Conservation (phyloP, 1,140 invertebrate species). For the Manduca sexta region DNA sequence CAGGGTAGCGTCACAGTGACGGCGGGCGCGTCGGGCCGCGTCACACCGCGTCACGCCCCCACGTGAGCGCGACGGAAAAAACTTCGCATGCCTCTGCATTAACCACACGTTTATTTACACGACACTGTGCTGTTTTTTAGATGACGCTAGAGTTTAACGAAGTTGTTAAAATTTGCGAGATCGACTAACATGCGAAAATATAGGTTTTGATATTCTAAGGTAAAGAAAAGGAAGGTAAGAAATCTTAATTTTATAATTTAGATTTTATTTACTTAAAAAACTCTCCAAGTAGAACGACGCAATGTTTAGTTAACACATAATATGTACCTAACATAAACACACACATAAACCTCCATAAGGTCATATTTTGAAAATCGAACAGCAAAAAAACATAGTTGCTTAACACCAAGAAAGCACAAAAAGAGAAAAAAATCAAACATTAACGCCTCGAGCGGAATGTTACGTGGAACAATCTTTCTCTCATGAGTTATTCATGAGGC, state of each 20-base stretch:
- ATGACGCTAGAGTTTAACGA: background rate
- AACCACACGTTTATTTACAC: background rate
- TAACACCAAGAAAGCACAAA: background rate
- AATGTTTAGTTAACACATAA: too few relatives aligned
- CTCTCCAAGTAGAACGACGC: too few relatives aligned
- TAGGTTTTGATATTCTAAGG: too few relatives aligned
- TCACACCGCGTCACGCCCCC: conserved; percentile 7
- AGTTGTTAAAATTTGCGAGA: too few relatives aligned
- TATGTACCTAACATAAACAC: too few relatives aligned
- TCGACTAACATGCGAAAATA: too few relatives aligned
- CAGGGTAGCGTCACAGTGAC: conserved; percentile 21
- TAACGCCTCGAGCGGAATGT: conserved; percentile 18
- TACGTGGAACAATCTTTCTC: conserved; percentile 38
- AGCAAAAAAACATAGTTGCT: background rate
- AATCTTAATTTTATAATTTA: too few relatives aligned
- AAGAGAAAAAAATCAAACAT: background rate
- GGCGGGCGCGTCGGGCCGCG: background rate
- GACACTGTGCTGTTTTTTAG: background rate
- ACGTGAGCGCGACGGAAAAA: background rate
- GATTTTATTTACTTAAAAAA: too few relatives aligned
- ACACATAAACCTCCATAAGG: too few relatives aligned
- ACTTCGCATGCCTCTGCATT: conserved; percentile 2
- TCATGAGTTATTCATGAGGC: conserved; percentile 46
- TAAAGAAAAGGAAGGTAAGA: too few relatives aligned
- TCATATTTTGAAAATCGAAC: too few relatives aligned